Evolutionary conservation across 2,797 vertebrate species (phyloP).

Genomic region (Sebastes iracundus): DNA sequence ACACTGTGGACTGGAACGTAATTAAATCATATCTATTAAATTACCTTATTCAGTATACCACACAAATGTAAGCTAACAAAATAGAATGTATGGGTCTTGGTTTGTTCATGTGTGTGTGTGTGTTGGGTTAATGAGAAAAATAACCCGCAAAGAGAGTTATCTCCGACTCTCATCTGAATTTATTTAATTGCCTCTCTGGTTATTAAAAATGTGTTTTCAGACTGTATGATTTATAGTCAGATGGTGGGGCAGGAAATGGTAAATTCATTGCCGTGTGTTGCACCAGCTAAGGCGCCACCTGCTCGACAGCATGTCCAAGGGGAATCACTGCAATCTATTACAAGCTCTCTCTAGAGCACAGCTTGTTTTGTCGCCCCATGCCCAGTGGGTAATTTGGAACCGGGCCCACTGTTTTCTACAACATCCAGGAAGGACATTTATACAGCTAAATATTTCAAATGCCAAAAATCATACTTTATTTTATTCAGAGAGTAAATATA

Average conservation of each 20-base stretch:
- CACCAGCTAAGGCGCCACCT: slow-evolving; percentile 82
- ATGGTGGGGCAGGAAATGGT: slow-evolving; percentile 77
- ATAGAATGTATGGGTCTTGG: background rate
- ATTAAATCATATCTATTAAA: background rate
- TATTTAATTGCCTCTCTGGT: slow-evolving; percentile 72
- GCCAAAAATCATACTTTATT: slow-evolving; percentile 2
- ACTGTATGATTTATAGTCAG: slow-evolving; percentile 78
- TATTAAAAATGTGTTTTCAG: slow-evolving; percentile 76
- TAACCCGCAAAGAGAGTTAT: slow-evolving; percentile 56
- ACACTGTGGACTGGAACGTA: background rate
- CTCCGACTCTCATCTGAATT: slow-evolving; percentile 53
- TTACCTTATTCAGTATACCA: background rate
- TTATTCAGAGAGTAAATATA: slow-evolving; percentile 18
- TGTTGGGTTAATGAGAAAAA: slow-evolving; percentile 57
- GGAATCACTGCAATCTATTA: slow-evolving; percentile 83
- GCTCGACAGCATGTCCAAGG: slow-evolving; percentile 80
- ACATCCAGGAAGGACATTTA: slow-evolving; percentile 63
- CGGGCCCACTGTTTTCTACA: slow-evolving; percentile 73
- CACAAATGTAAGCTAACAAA: background rate
- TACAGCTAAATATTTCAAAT: slow-evolving; percentile 57
- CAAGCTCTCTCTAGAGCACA: slow-evolving; percentile 80
- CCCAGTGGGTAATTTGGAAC: slow-evolving; percentile 79
- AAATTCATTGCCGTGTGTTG: slow-evolving; percentile 79
- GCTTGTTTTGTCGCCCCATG: slow-evolving; percentile 77
- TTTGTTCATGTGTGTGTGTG: slow-evolving; percentile 7